Evolutionary conservation across 2,888 invertebrate species (phyloP).

Genomic region (Elgonia sp.): DNA sequence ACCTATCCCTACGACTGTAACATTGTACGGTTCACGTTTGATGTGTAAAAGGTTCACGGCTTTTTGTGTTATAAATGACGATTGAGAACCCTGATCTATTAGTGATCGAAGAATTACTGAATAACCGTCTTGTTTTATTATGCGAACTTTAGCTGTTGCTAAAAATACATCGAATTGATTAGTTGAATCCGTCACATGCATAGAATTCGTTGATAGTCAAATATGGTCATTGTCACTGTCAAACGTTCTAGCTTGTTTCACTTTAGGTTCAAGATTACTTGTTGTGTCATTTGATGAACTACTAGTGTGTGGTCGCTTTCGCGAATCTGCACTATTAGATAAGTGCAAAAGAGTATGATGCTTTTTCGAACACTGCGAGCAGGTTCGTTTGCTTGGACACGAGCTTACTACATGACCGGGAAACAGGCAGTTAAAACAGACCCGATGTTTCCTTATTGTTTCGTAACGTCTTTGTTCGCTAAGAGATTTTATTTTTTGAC

Average conservation of each 20-base stretch:
- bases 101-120: background rate
- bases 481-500: constrained; percentile 5
- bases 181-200: background rate
- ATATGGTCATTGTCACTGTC: too few species aligned
- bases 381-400: constrained; percentile 32
- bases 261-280: too few species aligned
- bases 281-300: too few species aligned
- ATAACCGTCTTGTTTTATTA: background rate
- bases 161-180: background rate
- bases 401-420: constrained; percentile 5
- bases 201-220: too few species aligned
- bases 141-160: background rate
- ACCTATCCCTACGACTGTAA: background rate
- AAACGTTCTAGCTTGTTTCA: too few species aligned
- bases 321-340: background rate
- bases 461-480: background rate
- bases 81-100: constrained; percentile 9
- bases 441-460: constrained; percentile 6
- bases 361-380: background rate
- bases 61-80: background rate
- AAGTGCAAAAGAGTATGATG: background rate
- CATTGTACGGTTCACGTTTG: background rate
- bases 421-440: constrained; percentile 47
- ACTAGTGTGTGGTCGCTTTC: background rate
- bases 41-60: constrained; percentile 1